These are phyloP conservation scores for Rhodeus uyekii DNA, from an alignment of 2,797 vertebrate species.

Conservation along the genomic window DNA sequence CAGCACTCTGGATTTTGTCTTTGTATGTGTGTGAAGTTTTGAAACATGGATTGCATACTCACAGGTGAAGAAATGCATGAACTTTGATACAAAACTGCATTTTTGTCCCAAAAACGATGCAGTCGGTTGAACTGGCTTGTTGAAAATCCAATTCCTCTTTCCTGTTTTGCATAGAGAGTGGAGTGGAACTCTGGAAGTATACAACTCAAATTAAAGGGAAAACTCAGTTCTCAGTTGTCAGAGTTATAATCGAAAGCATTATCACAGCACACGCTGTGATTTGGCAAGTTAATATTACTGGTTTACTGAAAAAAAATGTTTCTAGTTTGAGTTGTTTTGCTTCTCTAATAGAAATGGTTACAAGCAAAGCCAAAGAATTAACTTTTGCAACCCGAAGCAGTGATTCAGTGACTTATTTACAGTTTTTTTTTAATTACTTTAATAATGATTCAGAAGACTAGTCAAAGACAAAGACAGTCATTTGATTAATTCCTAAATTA, in stretches of 20 bases:
- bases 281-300: background rate
- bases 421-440: too few relatives aligned
- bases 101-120: background rate
- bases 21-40: background rate
- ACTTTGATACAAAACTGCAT: constrained; percentile 9
- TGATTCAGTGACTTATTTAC: too few relatives aligned
- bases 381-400: background rate
- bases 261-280: background rate
- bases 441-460: too few relatives aligned
- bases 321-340: background rate
- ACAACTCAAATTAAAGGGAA: background rate
- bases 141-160: constrained; percentile 7
- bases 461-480: background rate
- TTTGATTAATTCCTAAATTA: background rate
- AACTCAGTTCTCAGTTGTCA: background rate
- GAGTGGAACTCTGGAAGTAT: background rate
- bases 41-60: constrained; percentile 14
- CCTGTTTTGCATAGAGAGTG: background rate
- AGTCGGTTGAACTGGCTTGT: background rate
- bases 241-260: background rate
- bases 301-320: background rate
- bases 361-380: background rate
- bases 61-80: background rate
- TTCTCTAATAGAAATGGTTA: background rate
- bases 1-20: background rate